A percentile compares a stretch with the other conserved stretches of the same genome.
phyloP scores from a whole-genome alignment of 2,797 vertebrate genomes.

The Ambastaia sidthimunki region DNA sequence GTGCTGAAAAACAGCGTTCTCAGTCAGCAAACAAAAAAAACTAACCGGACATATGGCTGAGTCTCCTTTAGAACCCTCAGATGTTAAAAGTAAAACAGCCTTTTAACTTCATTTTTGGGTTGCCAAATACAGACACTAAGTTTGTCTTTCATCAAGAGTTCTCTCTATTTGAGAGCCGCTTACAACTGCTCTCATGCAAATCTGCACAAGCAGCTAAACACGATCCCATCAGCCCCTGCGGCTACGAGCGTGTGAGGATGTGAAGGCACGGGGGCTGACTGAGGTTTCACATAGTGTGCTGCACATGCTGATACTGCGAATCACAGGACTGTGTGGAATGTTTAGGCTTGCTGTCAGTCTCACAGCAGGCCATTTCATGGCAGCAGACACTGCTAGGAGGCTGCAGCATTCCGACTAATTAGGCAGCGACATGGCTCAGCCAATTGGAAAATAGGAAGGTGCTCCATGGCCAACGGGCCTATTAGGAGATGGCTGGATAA shows the following conservation, averaged over 20 bases:
- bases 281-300: slow-evolving; percentile 18
- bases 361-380: slow-evolving; percentile 49
- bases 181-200: slow-evolving; percentile 35
- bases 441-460: slow-evolving; percentile 77
- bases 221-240: slow-evolving; percentile 46
- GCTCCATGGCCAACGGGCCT: slow-evolving; percentile 70
- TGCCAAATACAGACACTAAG: slow-evolving; percentile 30
- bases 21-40: background rate
- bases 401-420: slow-evolving; percentile 75
- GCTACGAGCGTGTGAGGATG: slow-evolving; percentile 25
- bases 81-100: slow-evolving; percentile 3
- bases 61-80: background rate
- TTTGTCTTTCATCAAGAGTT: slow-evolving; percentile 29
- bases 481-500: slow-evolving; percentile 69
- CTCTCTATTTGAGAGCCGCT: slow-evolving; percentile 51
- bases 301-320: slow-evolving; percentile 38
- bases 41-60: background rate
- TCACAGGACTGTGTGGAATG: slow-evolving; percentile 20
- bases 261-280: slow-evolving; percentile 32
- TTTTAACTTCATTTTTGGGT: background rate
- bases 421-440: slow-evolving; percentile 74
- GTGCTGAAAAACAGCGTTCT: background rate
- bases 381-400: slow-evolving; percentile 63
- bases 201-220: slow-evolving; percentile 45
- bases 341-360: slow-evolving; percentile 53